Evolutionary conservation across 2,888 invertebrate species (phyloP).

Genomic region (Caenorhabditis sinica): DNA sequence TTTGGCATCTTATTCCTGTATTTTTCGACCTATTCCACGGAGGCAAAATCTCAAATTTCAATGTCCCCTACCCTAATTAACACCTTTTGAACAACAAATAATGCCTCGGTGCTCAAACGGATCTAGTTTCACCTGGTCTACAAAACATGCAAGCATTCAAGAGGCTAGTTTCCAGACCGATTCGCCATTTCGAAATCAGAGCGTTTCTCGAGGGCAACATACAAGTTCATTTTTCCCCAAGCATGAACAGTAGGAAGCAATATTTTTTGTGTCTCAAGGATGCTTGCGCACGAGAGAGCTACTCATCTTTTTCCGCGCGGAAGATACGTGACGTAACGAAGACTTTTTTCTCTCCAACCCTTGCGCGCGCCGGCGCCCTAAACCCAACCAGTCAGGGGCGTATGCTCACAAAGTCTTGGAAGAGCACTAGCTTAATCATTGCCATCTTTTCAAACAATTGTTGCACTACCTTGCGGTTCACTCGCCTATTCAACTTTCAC

Average conservation of each 20-base stretch:
- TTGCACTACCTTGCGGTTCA: slow-evolving; percentile 1
- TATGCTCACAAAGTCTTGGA: slow-evolving; percentile 2
- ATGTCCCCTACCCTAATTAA: slow-evolving; percentile 12
- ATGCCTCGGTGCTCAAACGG: background rate
- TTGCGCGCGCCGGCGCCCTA: background rate
- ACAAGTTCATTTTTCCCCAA: background rate
- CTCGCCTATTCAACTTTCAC: background rate
- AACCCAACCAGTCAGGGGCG: slow-evolving; percentile 55
- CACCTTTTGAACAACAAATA: background rate
- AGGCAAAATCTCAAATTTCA: slow-evolving; percentile 26
- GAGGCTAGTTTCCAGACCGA: too few relatives aligned
- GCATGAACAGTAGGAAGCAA: slow-evolving; percentile 6
- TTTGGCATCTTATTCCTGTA: background rate
- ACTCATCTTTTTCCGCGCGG: slow-evolving; percentile 48
- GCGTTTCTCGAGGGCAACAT: too few relatives aligned
- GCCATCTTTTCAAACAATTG: slow-evolving; percentile 64
- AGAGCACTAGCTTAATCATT: slow-evolving; percentile 35
- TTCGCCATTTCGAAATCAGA: too few relatives aligned
- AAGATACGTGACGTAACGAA: slow-evolving; percentile 42
- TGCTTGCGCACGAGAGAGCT: background rate
- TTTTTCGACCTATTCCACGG: background rate
- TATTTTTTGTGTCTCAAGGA: slow-evolving; percentile 10
- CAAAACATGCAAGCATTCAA: too few relatives aligned
- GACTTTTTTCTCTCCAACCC: background rate
- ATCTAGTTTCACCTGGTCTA: background rate